Evolutionary conservation across 2,888 invertebrate genomes (phyloP).

Genomic region (Drosophila demipolita): DNA sequence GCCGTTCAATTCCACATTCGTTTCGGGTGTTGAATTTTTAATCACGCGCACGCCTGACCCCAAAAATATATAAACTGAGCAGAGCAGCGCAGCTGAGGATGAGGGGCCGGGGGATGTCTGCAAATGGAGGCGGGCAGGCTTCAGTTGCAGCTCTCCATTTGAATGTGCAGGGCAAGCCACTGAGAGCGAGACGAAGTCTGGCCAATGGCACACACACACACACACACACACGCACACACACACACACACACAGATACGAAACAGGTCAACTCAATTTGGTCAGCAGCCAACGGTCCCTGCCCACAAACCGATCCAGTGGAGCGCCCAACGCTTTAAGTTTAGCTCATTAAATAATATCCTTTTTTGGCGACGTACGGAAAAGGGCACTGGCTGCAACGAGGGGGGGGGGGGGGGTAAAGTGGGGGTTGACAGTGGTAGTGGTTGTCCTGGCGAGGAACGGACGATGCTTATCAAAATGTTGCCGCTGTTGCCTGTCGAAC

Average conservation of each 20-base stretch:
- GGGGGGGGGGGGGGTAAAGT: not conserved
- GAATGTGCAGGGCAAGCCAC: constrained; percentile 67
- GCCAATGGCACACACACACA: constrained; percentile 51
- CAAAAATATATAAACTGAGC: constrained; percentile 10
- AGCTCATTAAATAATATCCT: constrained; percentile 84
- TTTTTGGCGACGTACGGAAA: constrained; percentile 56
- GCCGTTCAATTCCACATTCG: constrained; percentile 82
- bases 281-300: constrained; percentile 37
- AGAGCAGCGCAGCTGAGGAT: not conserved
- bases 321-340: constrained; percentile 75
- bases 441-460: constrained; percentile 24
- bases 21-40: constrained; percentile 83
- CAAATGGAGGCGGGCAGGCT: not conserved
- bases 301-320: constrained; percentile 45
- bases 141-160: constrained; percentile 47
- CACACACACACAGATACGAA: constrained; percentile 21
- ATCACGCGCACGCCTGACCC: constrained; percentile 77
- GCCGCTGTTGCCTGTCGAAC: constrained; percentile 72
- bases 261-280: constrained; percentile 83
- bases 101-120: not conserved
- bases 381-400: not conserved
- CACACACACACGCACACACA: constrained; percentile 19
- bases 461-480: constrained; percentile 78
- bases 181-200: constrained; percentile 39
- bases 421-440: not conserved